Evolutionary conservation across 2,113 vertebrate genomes (phyloP), one percentile per base, ranked within the genome.

Genomic region (Spea bombifrons): DNA sequence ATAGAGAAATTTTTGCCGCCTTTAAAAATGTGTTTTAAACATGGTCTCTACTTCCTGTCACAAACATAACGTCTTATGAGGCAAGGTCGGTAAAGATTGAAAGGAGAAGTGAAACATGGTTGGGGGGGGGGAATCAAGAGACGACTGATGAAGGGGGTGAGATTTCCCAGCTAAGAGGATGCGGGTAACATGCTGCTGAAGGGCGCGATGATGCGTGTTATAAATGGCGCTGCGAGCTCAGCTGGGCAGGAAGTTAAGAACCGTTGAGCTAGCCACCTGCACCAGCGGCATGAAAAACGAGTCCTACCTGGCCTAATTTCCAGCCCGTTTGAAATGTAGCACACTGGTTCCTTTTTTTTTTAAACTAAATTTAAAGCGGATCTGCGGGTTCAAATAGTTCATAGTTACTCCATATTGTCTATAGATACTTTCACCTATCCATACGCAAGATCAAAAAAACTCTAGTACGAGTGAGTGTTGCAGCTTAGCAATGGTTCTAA

Each of bases 21-120:
- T 53, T 53, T 7, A 8, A 53, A 10, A 53, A 8, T 53, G 7
- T 53, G 7, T 59, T 9, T 59, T 59, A 59, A 59, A 59, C 1
- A 80, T 80, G 71, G 77, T 64, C 48, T 66, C 78, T 71, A 68
- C 59, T 80, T 80, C 78, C 78, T 80, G 71, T 61, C 45, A 16
- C 67, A 45, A 9, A 70, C 13, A 55, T 68, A n/a, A 65, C 67
- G 53, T 16, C 8, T 73, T 64, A 55, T 67, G 8, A 79, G 46
- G 55, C 63, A 61, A 49, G 44, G 45, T 64, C 67, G 44, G 12
- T 66, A 16, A 67, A 68, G 3, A 55, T 5, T 59, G 74, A 78
- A 80, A 80, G 65, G 50, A 80, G 78, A 80, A 80, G 78, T 80
- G 71, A 80, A 80, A 80, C 64, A 9, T 5, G 7, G 50, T 74